These are phyloP conservation scores for Chymomyza procnemis DNA, from an alignment of 2,888 invertebrate species.

Conservation along the genomic window DNA sequence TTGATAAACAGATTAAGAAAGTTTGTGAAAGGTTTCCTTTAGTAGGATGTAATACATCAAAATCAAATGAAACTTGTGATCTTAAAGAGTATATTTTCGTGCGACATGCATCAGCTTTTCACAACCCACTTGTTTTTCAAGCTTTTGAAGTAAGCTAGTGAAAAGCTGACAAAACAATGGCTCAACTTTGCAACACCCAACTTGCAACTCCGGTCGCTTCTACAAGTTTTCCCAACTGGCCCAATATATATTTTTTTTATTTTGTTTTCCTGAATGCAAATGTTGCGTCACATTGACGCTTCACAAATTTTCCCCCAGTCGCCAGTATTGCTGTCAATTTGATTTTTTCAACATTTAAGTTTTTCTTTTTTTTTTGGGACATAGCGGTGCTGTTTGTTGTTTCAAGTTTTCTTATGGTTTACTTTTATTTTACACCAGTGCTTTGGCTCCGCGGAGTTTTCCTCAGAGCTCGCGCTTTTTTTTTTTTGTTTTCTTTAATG, in stretches of 20 bases:
- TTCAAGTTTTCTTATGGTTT: conserved; percentile 32
- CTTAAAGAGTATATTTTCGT: too few relatives aligned
- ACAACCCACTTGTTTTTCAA: not conserved
- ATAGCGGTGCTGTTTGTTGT: conserved; percentile 14
- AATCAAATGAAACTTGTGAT: too few relatives aligned
- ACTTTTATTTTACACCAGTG: conserved; percentile 26
- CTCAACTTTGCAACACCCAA: not conserved
- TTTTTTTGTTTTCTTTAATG: conserved; percentile 36
- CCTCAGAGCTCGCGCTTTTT: conserved; percentile 17
- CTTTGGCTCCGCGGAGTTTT: conserved; percentile 16
- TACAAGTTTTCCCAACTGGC: conserved; percentile 24
- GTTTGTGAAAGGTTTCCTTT: too few relatives aligned
- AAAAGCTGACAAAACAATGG: conserved; percentile 48
- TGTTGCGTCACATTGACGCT: conserved; percentile 43
- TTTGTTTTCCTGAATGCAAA: conserved; percentile 57
- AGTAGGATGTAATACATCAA: too few relatives aligned
- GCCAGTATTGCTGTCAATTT: conserved; percentile 34
- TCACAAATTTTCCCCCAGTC: not conserved
- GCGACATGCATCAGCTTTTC: too few relatives aligned
- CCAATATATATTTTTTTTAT: conserved; percentile 64
- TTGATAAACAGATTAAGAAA: too few relatives aligned
- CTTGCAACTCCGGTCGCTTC: not conserved
- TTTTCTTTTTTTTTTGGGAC: conserved; percentile 8
- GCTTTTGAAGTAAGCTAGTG: conserved; percentile 50
- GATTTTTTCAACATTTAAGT: not conserved